Evolutionary conservation across 2,888 invertebrate species (phyloP).

Genomic region (Gastrophysa polygoni): DNA sequence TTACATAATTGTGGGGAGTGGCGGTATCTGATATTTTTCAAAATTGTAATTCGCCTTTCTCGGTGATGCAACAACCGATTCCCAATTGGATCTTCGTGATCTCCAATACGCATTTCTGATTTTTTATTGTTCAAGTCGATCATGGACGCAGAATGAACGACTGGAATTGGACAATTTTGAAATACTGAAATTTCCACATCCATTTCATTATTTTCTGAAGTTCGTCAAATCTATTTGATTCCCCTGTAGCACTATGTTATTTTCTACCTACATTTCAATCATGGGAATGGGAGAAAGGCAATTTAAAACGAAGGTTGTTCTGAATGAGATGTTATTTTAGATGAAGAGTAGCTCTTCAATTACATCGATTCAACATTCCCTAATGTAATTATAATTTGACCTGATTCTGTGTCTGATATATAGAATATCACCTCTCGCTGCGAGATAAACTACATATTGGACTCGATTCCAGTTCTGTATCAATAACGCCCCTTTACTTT

Average conservation of each 20-base stretch:
- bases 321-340: not conserved
- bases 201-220: no score
- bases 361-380: no score
- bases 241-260: not conserved
- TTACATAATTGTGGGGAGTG: conserved; percentile 21
- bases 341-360: not conserved
- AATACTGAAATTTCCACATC: no score
- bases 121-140: not conserved
- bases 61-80: not conserved
- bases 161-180: no score
- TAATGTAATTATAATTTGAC: not conserved
- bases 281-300: not conserved
- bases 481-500: no score
- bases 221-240: no score
- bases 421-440: not conserved
- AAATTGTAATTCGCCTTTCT: not conserved
- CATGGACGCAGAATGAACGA: not conserved
- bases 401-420: not conserved
- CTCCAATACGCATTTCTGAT: not conserved
- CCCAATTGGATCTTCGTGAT: not conserved
- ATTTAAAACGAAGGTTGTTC: not conserved
- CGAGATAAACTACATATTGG: not conserved
- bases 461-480: no score
- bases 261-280: not conserved
- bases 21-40: conserved; percentile 9